A percentile compares a stretch with the other conserved stretches of the same genome.
Conservation (phyloP, 2,888 invertebrate species). For the Heliconius cydno region DNA sequence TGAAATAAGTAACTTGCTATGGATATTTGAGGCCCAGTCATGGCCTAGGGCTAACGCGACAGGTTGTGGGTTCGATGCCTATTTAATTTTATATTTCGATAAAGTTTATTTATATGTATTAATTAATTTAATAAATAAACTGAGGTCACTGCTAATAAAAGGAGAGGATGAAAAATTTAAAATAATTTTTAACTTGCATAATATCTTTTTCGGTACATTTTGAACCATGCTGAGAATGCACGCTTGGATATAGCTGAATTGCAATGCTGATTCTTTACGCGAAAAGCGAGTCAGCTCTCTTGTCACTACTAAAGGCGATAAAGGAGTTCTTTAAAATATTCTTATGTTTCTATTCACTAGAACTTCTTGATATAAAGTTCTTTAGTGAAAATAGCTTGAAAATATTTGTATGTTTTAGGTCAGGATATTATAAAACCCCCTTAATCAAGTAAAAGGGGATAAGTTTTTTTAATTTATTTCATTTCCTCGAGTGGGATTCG, state of each 20-base stretch:
- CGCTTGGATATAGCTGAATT: slow-evolving; percentile 14
- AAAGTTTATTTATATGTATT: not conserved
- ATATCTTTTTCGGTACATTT: not conserved
- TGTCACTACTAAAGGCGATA: not conserved
- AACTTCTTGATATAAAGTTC: not conserved
- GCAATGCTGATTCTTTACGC: slow-evolving; percentile 19
- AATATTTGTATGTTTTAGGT: too few species aligned
- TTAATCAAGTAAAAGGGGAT: too few species aligned
- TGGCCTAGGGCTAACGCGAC: too few species aligned
- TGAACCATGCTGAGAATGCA: not conserved
- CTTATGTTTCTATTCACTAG: not conserved
- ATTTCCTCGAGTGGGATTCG: too few species aligned
- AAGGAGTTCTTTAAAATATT: slow-evolving; percentile 7
- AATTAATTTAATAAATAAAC: not conserved
- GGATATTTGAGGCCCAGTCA: too few species aligned
- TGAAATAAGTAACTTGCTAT: too few species aligned
- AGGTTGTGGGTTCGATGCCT: too few species aligned
- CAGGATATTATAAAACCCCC: too few species aligned
- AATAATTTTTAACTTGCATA: too few species aligned
- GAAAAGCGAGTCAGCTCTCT: slow-evolving; percentile 1
- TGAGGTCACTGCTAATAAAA: not conserved
- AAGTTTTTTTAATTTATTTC: too few species aligned
- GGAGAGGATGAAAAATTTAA: not conserved
- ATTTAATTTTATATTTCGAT: too few species aligned
- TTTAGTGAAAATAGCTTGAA: not conserved